Base-by-base conservation (phyloP, 2,113 vertebrate genomes). In the Paramisgurnus dabryanus region DNA sequence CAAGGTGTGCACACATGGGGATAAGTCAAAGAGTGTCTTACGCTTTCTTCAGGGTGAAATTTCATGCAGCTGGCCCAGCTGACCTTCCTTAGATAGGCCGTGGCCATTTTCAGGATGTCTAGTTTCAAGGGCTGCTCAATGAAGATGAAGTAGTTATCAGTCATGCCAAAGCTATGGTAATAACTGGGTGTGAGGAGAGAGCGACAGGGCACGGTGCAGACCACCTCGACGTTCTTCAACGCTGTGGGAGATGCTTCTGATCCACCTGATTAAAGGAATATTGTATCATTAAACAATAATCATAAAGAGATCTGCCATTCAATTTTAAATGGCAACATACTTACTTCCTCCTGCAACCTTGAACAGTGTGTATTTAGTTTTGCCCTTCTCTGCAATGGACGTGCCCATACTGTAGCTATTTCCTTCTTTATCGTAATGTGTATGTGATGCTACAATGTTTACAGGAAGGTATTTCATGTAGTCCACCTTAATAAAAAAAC, bases 101-200 rank as follows among this genome's bases (percentile, higher is more conserved):
- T 97, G 45, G 96, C 94, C 95, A 98, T 90, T 90, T 93, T 97
- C 76, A 97, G 41, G 83, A 99, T 95, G 85, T 98, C 96, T 84
- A 99, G 69, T 89, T 90, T 96, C 72, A 97, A 92, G 0, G 97
- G 96, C 89, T 97, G 96, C 87, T 99, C 97, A 2, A 98, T 65
- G 60, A 99, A 96, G 80, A 99, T 15, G 58, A 98, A 83, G 85
- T 96, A 97, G 89, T 96, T 96, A 67, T 97, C 94, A 0, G 95
- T 95, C 85, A 98, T 85, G 41, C 96, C 96, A 40, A 99, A 99
- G 90, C 96, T 99, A 86, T 99, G 96, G 85, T 94, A 96, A 89
- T 97, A 99, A 91, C 96, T 96, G 13, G 96, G 98, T 0, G 90
- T 91, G 57, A 99, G 92, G 65, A 96, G 89, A 2, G 94, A 95